A percentile compares a stretch with the other conserved stretches of the same genome.
These are phyloP conservation scores for Rhizomys pruinosus DNA, from an alignment of 2,113 vertebrate genomes.

Conservation along the genomic window DNA sequence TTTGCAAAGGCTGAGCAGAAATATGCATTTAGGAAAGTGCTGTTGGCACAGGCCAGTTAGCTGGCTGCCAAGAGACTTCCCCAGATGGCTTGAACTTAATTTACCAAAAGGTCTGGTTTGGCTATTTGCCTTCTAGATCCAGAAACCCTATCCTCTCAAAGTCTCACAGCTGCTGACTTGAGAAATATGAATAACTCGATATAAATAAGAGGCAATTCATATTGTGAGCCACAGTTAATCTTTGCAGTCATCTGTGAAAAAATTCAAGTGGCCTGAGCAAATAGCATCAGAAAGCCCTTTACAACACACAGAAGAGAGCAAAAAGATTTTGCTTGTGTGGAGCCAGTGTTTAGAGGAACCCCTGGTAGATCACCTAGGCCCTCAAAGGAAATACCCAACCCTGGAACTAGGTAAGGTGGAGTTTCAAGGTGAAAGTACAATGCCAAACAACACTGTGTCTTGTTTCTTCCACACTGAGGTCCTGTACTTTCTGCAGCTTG, in stretches of 20 bases:
- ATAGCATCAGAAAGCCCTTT: slow-evolving; percentile 30
- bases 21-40: background rate
- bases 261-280: slow-evolving; percentile 4
- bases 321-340: background rate
- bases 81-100: slow-evolving; percentile 21
- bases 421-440: background rate
- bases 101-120: slow-evolving; percentile 38
- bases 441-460: background rate
- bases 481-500: background rate
- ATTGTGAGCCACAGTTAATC: slow-evolving; percentile 18
- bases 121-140: background rate
- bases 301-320: background rate
- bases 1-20: background rate
- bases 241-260: slow-evolving; percentile 30
- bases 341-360: background rate
- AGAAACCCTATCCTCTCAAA: slow-evolving; percentile 23
- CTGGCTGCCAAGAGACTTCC: slow-evolving; percentile 27
- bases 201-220: slow-evolving; percentile 45
- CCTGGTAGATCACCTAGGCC: background rate
- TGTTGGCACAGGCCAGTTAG: background rate
- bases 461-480: background rate
- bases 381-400: background rate
- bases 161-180: slow-evolving; percentile 1
- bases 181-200: background rate
- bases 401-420: background rate